These are phyloP conservation scores for Pampusana beccarii DNA, from an alignment of 2,113 vertebrate species.

Conservation along the genomic window DNA sequence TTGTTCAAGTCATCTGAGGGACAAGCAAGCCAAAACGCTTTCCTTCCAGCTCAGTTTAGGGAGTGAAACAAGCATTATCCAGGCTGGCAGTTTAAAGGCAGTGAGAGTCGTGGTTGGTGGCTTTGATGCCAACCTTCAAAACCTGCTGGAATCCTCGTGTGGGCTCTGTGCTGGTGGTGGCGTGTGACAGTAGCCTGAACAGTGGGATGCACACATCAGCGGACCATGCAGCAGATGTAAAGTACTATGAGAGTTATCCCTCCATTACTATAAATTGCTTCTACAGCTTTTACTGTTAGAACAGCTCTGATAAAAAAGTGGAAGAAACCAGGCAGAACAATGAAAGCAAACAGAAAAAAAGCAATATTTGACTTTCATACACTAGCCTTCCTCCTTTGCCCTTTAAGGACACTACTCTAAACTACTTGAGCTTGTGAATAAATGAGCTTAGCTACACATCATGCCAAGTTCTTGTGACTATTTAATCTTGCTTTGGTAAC, in stretches of 20 bases:
- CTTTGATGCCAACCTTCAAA: not conserved
- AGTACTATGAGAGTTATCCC: not conserved
- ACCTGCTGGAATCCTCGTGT: rapidly evolving
- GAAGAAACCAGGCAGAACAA: not conserved
- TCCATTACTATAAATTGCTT: not conserved
- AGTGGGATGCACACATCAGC: not conserved
- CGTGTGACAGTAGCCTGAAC: not conserved
- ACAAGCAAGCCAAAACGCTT: not conserved
- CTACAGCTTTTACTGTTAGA: not conserved
- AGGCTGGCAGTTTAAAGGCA: not conserved
- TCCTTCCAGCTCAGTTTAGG: not conserved
- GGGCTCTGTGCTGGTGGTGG: rapidly evolving
- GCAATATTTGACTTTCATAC: not conserved
- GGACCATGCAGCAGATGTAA: not conserved
- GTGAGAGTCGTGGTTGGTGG: not conserved
- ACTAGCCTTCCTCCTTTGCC: not conserved
- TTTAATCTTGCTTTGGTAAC: constrained; percentile 1
- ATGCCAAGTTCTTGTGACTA: not conserved
- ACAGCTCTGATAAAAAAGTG: not conserved
- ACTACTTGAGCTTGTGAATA: not conserved
- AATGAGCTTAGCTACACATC: not conserved
- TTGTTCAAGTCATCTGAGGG: not conserved
- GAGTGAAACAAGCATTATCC: not conserved
- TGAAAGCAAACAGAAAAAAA: not conserved
- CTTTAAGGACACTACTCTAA: not conserved